Conservation (phyloP, 2,113 vertebrate genomes). For the Hypomesus transpacificus region DNA sequence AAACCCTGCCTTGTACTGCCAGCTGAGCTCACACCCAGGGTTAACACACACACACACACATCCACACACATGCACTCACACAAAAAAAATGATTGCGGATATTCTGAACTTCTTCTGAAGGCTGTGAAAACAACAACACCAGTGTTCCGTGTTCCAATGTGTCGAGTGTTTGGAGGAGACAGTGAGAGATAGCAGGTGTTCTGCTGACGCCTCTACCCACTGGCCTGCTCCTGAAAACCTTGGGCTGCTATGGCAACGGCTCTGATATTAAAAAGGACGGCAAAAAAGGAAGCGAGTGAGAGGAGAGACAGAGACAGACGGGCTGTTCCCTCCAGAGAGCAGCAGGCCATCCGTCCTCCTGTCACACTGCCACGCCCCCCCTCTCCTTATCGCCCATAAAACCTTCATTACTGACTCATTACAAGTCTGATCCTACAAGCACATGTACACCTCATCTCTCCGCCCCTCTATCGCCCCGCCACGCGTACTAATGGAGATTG, state of each 20-base stretch:
- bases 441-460: conserved; percentile 39
- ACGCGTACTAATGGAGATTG: conserved; percentile 29
- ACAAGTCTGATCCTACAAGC: conserved; percentile 70
- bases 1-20: conserved; percentile 63
- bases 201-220: conserved; percentile 34
- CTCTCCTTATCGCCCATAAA: conserved; percentile 63
- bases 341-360: conserved; percentile 50
- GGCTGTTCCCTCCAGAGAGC: conserved; percentile 57
- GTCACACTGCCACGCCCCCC: conserved; percentile 34
- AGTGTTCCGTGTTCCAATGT: neutral
- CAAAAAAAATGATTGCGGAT: conserved; percentile 16
- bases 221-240: conserved; percentile 38
- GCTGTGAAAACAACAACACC: neutral
- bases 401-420: conserved; percentile 73
- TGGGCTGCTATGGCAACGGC: conserved; percentile 70
- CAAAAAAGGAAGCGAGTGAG: conserved; percentile 38
- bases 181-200: conserved; percentile 24
- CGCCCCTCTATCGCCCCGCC: conserved; percentile 15
- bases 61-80: conserved; percentile 15
- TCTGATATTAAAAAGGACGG: conserved; percentile 50
- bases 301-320: conserved; percentile 55
- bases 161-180: neutral
- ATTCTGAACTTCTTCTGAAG: neutral
- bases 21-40: conserved; percentile 64
- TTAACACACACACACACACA: conserved; percentile 13